phyloP scores from a whole-genome alignment of 2,888 invertebrate species.

The Dorcus hopei region DNA sequence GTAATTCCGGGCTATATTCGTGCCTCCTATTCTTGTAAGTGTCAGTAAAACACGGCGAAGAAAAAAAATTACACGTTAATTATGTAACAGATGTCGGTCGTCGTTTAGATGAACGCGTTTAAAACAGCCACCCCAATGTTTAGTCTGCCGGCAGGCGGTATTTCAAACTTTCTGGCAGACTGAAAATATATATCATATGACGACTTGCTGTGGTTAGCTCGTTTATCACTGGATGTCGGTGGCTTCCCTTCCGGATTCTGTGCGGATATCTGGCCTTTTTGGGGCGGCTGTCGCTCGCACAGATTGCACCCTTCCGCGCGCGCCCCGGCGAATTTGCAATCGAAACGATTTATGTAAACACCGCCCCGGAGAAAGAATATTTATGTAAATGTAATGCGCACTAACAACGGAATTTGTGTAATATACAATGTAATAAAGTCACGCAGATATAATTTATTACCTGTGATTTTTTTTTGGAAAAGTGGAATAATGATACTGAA shows the following conservation, averaged over 20 bases:
- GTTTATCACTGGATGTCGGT: constrained; percentile 25
- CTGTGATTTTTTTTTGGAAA: too few relatives aligned
- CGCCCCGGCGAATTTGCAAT: not conserved
- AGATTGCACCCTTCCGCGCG: too few relatives aligned
- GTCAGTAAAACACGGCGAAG: too few relatives aligned
- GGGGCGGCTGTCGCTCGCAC: constrained; percentile 1
- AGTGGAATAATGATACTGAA: too few relatives aligned
- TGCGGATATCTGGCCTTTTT: constrained; percentile 21
- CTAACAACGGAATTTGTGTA: constrained; percentile 1
- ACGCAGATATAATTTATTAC: too few relatives aligned
- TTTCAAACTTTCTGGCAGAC: constrained; percentile 22
- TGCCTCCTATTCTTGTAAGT: too few relatives aligned
- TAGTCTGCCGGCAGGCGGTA: constrained; percentile 22
- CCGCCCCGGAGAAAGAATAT: not conserved
- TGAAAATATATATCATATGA: constrained; percentile 22
- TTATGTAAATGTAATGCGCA: constrained; percentile 1
- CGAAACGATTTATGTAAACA: constrained; percentile 2
- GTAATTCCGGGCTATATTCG: too few relatives aligned
- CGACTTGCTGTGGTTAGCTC: constrained; percentile 19
- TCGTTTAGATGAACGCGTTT: constrained; percentile 18
- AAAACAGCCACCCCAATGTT: constrained; percentile 15
- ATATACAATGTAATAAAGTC: not conserved
- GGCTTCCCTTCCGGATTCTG: constrained; percentile 23
- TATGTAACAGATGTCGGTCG: constrained; percentile 27
- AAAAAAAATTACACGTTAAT: constrained; percentile 22